Percentiles rank a stretch among this genome's conserved stretches.
These are phyloP conservation scores for Onychorhynchus coronatus DNA, from an alignment of 2,113 vertebrate genomes.

Conservation along the genomic window DNA sequence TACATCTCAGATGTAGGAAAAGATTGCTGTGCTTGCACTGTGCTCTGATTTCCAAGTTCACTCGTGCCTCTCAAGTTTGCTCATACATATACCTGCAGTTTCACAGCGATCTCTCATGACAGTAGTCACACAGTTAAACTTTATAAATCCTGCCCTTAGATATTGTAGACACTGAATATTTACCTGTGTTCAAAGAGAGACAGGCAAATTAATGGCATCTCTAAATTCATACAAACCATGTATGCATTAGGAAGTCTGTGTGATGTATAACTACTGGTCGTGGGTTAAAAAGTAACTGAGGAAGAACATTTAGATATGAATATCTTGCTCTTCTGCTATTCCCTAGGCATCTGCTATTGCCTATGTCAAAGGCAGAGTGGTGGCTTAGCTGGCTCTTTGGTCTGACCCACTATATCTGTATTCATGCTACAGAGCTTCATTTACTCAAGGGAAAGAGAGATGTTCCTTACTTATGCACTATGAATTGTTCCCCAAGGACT, in stretches of 20 bases:
- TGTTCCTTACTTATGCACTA: neutral
- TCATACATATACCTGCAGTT: neutral
- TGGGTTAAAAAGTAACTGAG: neutral
- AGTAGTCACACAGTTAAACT: neutral
- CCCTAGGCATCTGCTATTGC: neutral
- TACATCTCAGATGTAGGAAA: neutral
- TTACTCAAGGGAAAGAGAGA: neutral
- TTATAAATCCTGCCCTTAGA: neutral
- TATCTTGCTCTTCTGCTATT: neutral
- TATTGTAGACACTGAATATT: neutral
- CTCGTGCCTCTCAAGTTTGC: neutral
- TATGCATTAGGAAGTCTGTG: rapidly evolving
- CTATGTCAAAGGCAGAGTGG: neutral
- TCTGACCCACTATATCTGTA: neutral
- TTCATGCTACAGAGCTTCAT: neutral
- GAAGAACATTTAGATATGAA: neutral
- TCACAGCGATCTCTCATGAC: neutral
- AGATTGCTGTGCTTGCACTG: neutral
- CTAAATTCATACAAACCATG: neutral
- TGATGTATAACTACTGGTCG: neutral
- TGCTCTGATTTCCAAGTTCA: neutral
- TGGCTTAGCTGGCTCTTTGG: neutral
- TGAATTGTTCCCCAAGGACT: neutral
- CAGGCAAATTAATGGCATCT: neutral
- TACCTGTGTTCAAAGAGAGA: neutral